phyloP scores from a whole-genome alignment of 2,113 vertebrate species.

The Saimiri boliviensis region DNA sequence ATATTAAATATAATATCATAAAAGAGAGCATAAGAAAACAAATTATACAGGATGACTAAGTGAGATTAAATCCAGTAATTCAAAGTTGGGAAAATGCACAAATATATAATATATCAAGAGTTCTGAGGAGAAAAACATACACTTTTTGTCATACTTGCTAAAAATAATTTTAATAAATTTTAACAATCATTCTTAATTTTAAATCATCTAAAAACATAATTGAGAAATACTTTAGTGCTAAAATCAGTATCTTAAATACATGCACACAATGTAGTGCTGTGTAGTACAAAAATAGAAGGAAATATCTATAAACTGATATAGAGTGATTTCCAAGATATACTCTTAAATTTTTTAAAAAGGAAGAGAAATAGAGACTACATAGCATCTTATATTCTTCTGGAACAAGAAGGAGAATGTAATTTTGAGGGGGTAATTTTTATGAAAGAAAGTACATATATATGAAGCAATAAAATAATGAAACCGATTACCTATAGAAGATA shows the following conservation, averaged over 20 bases:
- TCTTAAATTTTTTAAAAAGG: neutral
- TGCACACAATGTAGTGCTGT: neutral
- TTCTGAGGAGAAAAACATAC: neutral
- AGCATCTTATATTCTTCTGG: neutral
- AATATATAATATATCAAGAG: neutral
- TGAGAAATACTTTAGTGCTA: neutral
- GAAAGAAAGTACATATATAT: neutral
- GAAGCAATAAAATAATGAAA: neutral
- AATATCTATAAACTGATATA: neutral
- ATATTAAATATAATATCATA: neutral
- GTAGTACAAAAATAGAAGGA: neutral
- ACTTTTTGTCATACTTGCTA: neutral
- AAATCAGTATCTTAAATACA: neutral
- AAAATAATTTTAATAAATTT: neutral
- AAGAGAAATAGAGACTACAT: neutral
- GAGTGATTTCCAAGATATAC: neutral
- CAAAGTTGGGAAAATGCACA: neutral
- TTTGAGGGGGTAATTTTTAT: neutral
- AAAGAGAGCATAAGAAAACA: neutral
- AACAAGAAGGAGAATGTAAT: neutral
- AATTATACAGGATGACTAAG: neutral
- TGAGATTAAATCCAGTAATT: neutral
- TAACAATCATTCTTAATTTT: neutral
- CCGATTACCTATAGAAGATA: neutral
- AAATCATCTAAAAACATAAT: neutral